Evolutionary conservation across 2,888 invertebrate species (phyloP).

Genomic region (Platycheirus albimanus): DNA sequence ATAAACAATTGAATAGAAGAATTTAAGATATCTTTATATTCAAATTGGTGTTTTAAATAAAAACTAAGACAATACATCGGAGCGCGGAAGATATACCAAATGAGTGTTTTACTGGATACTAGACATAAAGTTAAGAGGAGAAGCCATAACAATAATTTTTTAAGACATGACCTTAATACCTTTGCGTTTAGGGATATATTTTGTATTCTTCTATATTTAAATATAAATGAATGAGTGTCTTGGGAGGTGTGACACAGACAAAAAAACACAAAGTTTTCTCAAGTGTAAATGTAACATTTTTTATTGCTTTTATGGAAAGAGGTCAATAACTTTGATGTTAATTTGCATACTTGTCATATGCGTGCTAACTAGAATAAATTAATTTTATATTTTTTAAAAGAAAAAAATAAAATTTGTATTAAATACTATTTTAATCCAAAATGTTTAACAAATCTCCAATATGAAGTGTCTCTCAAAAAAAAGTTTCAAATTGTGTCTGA

Average conservation of each 20-base stretch:
- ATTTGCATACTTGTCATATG: conserved; percentile 46
- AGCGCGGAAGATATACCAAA: background rate
- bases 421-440: no score
- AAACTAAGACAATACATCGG: conserved; percentile 10
- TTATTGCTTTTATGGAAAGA: conserved; percentile 33
- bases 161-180: conserved; percentile 27
- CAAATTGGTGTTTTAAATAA: background rate
- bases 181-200: conserved; percentile 19
- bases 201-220: background rate
- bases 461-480: no score
- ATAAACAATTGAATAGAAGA: conserved; percentile 29
- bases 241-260: conserved; percentile 15
- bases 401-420: no score
- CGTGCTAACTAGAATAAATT: conserved; percentile 13
- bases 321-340: conserved; percentile 54
- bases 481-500: no score
- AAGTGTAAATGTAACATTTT: conserved; percentile 20
- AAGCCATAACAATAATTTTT: conserved; percentile 50
- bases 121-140: no score
- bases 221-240: background rate
- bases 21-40: conserved; percentile 5
- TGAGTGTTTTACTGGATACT: conserved; percentile 1
- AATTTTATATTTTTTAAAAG: background rate
- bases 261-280: conserved; percentile 3
- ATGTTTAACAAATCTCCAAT: no score